These are phyloP conservation scores for Xylota sylvarum DNA, from an alignment of 2,888 invertebrate genomes.

Conservation along the genomic window DNA sequence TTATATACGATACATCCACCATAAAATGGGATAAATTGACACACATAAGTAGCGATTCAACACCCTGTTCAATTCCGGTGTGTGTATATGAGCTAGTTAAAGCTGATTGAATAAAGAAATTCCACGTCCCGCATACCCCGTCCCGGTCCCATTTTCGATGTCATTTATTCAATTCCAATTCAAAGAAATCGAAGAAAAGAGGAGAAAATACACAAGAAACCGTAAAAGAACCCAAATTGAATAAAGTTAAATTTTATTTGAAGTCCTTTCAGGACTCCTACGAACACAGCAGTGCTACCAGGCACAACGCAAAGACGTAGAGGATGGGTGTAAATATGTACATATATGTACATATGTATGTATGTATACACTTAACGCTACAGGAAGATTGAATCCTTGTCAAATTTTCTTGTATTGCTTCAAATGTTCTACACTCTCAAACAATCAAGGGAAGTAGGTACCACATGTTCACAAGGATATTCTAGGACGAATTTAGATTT, in stretches of 20 bases:
- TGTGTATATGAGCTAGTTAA: conserved; percentile 36
- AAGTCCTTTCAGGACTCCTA: conserved; percentile 27
- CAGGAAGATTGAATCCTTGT: conserved; percentile 40
- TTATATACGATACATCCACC: conserved; percentile 14
- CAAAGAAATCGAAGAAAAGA: conserved; percentile 24
- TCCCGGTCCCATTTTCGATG: conserved; percentile 4
- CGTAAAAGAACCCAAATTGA: conserved; percentile 44
- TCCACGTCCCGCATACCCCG: neutral
- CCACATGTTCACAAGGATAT: conserved; percentile 45
- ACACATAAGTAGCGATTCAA: conserved; percentile 32
- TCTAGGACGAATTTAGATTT: conserved; percentile 44
- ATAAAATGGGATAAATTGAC: conserved; percentile 35
- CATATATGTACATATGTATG: no score
- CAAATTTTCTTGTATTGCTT: conserved; percentile 31
- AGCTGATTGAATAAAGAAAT: conserved; percentile 48
- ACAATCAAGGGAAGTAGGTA: conserved; percentile 36
- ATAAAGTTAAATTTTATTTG: conserved; percentile 43
- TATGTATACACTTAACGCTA: conserved; percentile 19
- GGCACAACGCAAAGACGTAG: neutral
- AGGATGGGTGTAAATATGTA: conserved; percentile 6
- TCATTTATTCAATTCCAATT: conserved; percentile 35
- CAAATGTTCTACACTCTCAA: conserved; percentile 20
- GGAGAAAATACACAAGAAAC: conserved; percentile 25
- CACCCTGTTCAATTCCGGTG: conserved; percentile 2
- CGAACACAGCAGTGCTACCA: neutral